Conservation (phyloP, 2,113 vertebrate species). For the Piprites chloris region DNA sequence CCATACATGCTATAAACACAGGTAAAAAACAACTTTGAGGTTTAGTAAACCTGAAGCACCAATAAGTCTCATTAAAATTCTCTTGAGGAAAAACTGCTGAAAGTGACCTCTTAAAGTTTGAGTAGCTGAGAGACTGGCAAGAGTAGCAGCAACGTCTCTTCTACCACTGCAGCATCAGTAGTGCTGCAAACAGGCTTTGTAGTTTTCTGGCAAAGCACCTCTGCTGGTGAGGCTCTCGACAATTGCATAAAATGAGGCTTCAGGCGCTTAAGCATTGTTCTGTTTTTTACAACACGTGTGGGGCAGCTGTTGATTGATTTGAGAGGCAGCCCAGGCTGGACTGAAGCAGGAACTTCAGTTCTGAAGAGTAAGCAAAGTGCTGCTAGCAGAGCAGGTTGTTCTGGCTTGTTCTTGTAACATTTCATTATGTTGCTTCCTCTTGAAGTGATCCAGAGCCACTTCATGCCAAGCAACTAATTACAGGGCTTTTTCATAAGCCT, state of each 20-base stretch:
- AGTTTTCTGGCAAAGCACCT: neutral
- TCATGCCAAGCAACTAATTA: conserved; percentile 33
- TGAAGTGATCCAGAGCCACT: neutral
- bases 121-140: neutral
- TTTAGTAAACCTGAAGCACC: neutral
- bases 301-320: neutral
- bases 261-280: neutral
- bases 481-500: neutral
- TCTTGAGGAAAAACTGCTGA: neutral
- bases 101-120: neutral
- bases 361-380: neutral
- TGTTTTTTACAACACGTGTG: neutral
- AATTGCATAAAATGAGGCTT: neutral
- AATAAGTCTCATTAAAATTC: neutral
- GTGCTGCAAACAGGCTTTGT: rapidly evolving
- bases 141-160: neutral
- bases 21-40: neutral
- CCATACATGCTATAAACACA: neutral
- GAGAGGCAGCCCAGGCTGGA: neutral
- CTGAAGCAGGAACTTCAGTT: neutral
- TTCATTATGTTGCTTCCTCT: conserved; percentile 51
- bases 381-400: conserved; percentile 44
- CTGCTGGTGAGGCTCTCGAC: neutral
- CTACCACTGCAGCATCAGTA: neutral
- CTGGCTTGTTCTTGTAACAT: conserved; percentile 10